phyloP scores from a whole-genome alignment of 2,797 vertebrate species.

The Emys orbicularis region DNA sequence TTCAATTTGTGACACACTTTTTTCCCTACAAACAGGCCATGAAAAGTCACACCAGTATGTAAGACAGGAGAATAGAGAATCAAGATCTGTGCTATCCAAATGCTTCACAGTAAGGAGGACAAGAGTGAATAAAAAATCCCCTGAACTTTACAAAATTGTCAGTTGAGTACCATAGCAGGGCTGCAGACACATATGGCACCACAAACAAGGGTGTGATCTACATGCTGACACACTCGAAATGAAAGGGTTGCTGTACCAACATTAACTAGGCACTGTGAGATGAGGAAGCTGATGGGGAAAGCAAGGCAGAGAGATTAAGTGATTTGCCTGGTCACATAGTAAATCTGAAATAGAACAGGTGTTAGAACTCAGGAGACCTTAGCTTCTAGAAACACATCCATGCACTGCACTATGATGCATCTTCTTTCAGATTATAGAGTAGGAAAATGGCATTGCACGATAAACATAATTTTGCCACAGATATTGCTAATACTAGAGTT shows the following conservation, averaged over 20 bases:
- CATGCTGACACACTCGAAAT: not conserved
- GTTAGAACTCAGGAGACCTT: constrained; percentile 3
- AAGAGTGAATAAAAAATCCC: constrained; percentile 35
- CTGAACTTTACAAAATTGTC: constrained; percentile 11
- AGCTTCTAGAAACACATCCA: not conserved
- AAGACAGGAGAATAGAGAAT: constrained; percentile 21
- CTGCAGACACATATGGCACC: not conserved
- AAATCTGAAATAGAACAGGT: not conserved
- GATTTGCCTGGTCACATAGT: not conserved
- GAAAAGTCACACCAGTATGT: not conserved
- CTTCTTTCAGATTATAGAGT: not conserved
- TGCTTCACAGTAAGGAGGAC: not conserved
- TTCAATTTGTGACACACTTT: not conserved
- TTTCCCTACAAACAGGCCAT: not conserved
- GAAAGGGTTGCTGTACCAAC: not conserved
- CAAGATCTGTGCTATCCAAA: constrained; percentile 15
- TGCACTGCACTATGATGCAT: not conserved
- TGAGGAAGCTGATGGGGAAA: not conserved
- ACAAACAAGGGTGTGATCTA: not conserved
- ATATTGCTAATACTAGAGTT: not conserved
- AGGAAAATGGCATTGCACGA: not conserved
- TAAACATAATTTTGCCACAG: not conserved
- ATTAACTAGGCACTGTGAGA: not conserved
- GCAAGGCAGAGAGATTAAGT: not conserved
- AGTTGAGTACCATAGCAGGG: not conserved